Base-by-base conservation (phyloP, 2,888 invertebrate species). In the Limnephilus rhombicus region DNA sequence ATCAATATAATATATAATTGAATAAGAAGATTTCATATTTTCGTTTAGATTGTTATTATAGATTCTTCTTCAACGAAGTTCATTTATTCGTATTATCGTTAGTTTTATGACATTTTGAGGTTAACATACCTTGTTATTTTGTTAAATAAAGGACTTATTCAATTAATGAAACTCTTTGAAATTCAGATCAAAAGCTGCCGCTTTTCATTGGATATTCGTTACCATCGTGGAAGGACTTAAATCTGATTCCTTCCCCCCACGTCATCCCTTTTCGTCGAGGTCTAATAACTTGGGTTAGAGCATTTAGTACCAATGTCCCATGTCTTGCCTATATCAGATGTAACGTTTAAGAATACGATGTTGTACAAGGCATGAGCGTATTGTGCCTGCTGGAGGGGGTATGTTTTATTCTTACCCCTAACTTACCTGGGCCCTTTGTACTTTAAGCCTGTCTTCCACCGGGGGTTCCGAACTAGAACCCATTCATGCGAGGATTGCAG, bases 401-500 rank as follows among this genome's bases (percentile, higher is more conserved):
- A 37, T 13, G n/a, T 45, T 45, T 45, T 37, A n/a, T 37, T 85
- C 68, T 88, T 29, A 68, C 29, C 34, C 37, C 31, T 53, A 29
- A 80, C n/a, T 88, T 91, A 91, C 91, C 91, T 91, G 91, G 81
- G 68, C 3, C 68, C 91, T 83, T 91, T 91, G 68, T 88, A 83
- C 68, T 49, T 53, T 91, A 91, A 91, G 88, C 91, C 81, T 82
- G 91, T 88, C 68, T 68, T 87, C 87, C 53, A 87, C 68, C 87
- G 82, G 91, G 91, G 91, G 37, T 88, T 81, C 91, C 53, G 80
- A 91, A 91, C 88, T 88, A 91, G 81, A 68, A 88, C 15, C 88
- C 91, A 88, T 91, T 91, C 91, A 91, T 88, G 87, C 91, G 82
- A 37, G 88, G 88, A 87, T 29, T 87, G 91, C 86, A 91, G 87